Evolutionary conservation across 2,797 vertebrate species (phyloP).

Genomic region (Notolabrus celidotus): DNA sequence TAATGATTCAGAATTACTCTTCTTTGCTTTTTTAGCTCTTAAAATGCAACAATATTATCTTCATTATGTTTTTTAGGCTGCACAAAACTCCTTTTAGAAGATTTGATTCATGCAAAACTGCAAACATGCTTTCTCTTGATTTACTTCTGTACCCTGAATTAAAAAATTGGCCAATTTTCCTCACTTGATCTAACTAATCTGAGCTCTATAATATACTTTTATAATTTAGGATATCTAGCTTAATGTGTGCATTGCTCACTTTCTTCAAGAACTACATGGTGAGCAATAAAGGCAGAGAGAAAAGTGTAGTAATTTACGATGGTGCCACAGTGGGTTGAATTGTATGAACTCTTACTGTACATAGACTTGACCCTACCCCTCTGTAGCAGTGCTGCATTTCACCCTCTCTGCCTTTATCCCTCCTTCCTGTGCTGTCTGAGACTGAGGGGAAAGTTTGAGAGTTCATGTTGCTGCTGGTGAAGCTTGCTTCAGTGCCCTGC

Average conservation of each 20-base stretch:
- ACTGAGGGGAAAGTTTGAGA: constrained; percentile 36
- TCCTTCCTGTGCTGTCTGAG: constrained; percentile 27
- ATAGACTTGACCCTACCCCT: constrained; percentile 25
- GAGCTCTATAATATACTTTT: too few species aligned
- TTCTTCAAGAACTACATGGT: background rate
- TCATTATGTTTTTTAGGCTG: too few species aligned
- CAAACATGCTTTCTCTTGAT: background rate
- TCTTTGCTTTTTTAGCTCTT: too few species aligned
- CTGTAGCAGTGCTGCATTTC: constrained; percentile 15
- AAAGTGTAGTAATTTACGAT: background rate
- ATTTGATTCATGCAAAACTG: constrained; percentile 9
- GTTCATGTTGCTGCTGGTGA: constrained; percentile 20
- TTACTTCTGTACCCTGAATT: background rate
- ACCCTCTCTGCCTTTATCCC: constrained; percentile 24
- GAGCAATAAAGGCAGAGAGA: constrained; percentile 7
- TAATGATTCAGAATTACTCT: too few species aligned
- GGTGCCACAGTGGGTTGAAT: constrained; percentile 1
- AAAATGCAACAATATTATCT: too few species aligned
- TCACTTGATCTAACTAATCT: background rate
- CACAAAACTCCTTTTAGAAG: too few species aligned
- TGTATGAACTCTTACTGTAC: constrained; percentile 29
- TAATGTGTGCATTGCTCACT: background rate
- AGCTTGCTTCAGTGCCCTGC: constrained; percentile 17
- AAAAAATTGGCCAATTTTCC: background rate
- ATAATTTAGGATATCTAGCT: background rate